Evolutionary conservation across 2,113 vertebrate genomes (phyloP), one percentile per base, ranked within the genome.

Genomic region (Pithys albifrons): DNA sequence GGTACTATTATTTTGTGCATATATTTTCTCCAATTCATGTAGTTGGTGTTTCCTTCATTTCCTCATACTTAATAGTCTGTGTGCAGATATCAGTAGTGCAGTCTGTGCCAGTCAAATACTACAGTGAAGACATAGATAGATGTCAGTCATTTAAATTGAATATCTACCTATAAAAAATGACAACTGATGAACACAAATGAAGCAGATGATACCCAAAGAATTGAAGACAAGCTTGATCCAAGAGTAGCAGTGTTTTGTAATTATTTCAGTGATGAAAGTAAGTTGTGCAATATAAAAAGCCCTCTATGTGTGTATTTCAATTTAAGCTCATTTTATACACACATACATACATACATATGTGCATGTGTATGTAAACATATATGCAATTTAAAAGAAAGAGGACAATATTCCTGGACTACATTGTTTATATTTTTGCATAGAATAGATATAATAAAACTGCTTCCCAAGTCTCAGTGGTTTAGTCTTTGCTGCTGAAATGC

Each of bases 111-210:
- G 55, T 84, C 59, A 85, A 93, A 64, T 28, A 54, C 79, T 54
- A 69, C n/a, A 83, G 37, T 72, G 85, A 94, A 57, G 78, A 95
- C 73, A 75, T 65, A 85, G 78, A 95, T 81, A 95, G 83, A 91
- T 93, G 66, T 93, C 91, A 96, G 62, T 97, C 93, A 76, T 87
- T 88, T 71, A 81, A 92, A 96, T 39, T 95, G 85, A 91, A 64
- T 94, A 95, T 92, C 88, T 89, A 90, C 57, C 59, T 72, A 93
- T 72, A 93, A 91, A 91, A 96, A 97, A 94, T 93, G 89, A 85
- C 79, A 96, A 93, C 33, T 43, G n/a, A 66, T 81, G 79, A 89
- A 84, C 76, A 89, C 54, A 97, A 96, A 94, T 52, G 16, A 70
- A 95, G 82, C 45, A 95, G 90, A 93, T 87, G 91, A 94, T 79